Evolutionary conservation across 2,797 vertebrate species (phyloP).

Genomic region (Loriculus beryllinus): DNA sequence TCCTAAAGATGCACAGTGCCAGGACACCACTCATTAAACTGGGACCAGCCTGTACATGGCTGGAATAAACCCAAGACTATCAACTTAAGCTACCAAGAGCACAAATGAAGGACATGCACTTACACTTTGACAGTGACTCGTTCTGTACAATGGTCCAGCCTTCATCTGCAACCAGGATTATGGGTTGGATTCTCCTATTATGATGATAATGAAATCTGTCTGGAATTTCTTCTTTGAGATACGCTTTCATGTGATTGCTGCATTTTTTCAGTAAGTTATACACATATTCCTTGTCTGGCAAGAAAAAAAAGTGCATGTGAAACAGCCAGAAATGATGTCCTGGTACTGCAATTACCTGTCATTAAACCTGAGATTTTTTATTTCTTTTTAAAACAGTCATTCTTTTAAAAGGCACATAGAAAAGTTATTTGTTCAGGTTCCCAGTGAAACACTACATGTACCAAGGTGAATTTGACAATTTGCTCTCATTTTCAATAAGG

Average conservation of each 20-base stretch:
- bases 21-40: not conserved
- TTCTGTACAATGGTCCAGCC: conserved; percentile 90
- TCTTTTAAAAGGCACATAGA: not conserved
- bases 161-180: conserved; percentile 90
- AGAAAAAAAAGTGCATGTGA: not conserved
- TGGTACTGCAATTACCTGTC: not conserved
- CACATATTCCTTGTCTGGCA: conserved; percentile 74
- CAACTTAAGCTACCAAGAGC: not conserved
- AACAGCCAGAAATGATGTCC: not conserved
- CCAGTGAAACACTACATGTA: not conserved
- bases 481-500: not conserved
- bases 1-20: not conserved
- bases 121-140: conserved; percentile 77
- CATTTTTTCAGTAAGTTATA: conserved; percentile 82
- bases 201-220: conserved; percentile 87
- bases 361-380: not conserved
- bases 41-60: not conserved
- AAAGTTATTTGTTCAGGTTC: not conserved
- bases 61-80: not conserved
- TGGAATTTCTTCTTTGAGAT: conserved; percentile 87
- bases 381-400: not conserved
- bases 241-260: conserved; percentile 82
- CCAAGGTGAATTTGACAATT: not conserved
- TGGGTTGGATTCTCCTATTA: conserved; percentile 84
- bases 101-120: conserved; percentile 18